phyloP scores from a whole-genome alignment of 35 echinoderm and acorn worm genomes.

The Lytechinus pictus region DNA sequence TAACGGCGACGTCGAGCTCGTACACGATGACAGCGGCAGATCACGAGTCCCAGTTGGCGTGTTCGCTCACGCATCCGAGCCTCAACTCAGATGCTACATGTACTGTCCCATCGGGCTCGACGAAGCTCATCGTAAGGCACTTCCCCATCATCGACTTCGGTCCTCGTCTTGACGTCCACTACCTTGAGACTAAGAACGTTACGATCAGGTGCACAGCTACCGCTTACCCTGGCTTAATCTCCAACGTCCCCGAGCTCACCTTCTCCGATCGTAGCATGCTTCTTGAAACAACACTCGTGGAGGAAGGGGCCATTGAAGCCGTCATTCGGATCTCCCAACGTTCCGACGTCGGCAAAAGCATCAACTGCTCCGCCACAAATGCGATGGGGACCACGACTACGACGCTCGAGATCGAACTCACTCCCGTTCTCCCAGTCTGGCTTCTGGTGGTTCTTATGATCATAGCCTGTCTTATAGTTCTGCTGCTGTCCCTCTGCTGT shows the following conservation, averaged over 20 bases:
- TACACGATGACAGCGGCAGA: background rate
- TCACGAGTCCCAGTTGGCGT: constrained; percentile 15
- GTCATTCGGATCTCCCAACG: background rate
- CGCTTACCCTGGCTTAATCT: constrained; percentile 25
- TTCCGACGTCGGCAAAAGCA: background rate
- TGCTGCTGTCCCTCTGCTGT: background rate
- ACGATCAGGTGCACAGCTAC: constrained; percentile 22
- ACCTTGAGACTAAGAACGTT: background rate
- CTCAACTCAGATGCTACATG: background rate
- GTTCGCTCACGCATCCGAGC: background rate
- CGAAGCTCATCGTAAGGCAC: background rate
- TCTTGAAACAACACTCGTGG: background rate
- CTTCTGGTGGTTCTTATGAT: background rate
- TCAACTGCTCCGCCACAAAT: constrained; percentile 29
- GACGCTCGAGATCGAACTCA: background rate
- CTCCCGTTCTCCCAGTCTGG: background rate
- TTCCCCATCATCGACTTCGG: background rate
- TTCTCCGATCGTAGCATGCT: background rate
- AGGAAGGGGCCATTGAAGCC: background rate
- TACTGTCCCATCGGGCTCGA: background rate
- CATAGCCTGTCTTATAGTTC: background rate
- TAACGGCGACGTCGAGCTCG: background rate
- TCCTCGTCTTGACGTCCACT: background rate
- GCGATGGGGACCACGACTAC: background rate
- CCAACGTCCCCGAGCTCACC: background rate